Base-by-base conservation (phyloP, 64 coral and sea anemone species). In the Pachyseris speciosa region DNA sequence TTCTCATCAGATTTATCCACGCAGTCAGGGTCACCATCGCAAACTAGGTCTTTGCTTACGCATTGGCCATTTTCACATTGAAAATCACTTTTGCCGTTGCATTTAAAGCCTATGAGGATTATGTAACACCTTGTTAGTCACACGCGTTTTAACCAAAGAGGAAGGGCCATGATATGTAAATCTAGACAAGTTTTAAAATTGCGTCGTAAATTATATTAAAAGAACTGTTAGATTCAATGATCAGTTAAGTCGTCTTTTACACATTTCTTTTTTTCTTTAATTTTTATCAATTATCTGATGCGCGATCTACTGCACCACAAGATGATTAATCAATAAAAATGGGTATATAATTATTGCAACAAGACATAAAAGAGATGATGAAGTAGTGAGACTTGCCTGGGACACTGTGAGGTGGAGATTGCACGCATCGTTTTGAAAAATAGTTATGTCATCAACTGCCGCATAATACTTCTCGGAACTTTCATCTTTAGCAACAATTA, bases 21-120 rank as follows among this genome's bases (percentile, higher is more conserved):
- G 10, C 89, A 91, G 15, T 43, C 61, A 30, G 7, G 32, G 43
- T 91, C 89, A 22, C 76, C 64, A 64, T 91, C 89, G 45, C 89
- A 91, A 27, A 91, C 67, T 8, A 83, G 38, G 6, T 72, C 89
- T 41, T 84, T 81, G 53, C 64, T 72, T n/a, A 91, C 61, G n/a
- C 89, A 91, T 16, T 58, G 30, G 6, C 89, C 89, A 22, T 91
- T 91, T 6, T 69, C 64, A 24, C 89, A 91, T 3, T 83, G 75
- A 41, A 91, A 91, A 34, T 7, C 53, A 9, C 9, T 16, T 67
- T 79, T 55, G 12, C 37, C 29, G 1, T 43, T n/a, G 9, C 89
- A 91, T 73, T 20, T 58, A 32, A 77, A 83, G 4, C 66, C 89
- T 91, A 47, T 11, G 33, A 42, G 9, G 27, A 22, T 71, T 28